Base-by-base conservation (phyloP, 2,888 invertebrate species). In the Adelognathus sp. region DNA sequence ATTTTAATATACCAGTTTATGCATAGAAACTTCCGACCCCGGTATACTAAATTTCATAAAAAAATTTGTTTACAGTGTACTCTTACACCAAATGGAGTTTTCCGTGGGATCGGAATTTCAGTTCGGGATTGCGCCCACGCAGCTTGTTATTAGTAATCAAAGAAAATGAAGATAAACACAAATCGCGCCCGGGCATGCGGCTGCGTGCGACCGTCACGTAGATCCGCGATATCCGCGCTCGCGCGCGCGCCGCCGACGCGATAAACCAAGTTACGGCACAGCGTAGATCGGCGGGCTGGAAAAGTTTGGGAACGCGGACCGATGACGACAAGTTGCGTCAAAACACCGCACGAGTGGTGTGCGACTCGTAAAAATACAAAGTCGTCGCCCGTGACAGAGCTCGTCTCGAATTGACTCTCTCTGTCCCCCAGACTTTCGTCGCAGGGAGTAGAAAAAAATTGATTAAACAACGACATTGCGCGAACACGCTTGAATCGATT, bases 221-320 rank as follows among this genome's bases (percentile, higher is more conserved):
- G 41, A 60, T 60, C 24, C 60, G 39, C 24, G 60, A 60, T 60
- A 41, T 39, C 60, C 39, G 60, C 27, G 36, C 27, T 21, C 60
- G 60, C 36, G 27, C 24, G 39, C 39, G 60, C 27, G 36, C 27
- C 11, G 39, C 39, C 36, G 18, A 24, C 36, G 60, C 60, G 60
- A 60, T 60, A 58, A 58, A 58, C 33, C 21, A 21, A 58, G 33
- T 58, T 58, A 11, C 36, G n/a, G n/a, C 27, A 18, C n/a, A 36
- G 36, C n/a, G 9, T 9, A 9, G 36, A 36, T n/a, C n/a, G 16
- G 0, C 14, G 54, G n/a, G 31, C 56, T 56, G 56, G 56, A 56
- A 56, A 56, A 56, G 56, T 56, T 56, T 56, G 56, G 31, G 56
- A 18, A 16, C 14, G 31, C n/a, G n/a, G n/a, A n/a, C n/a, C 33